These are phyloP conservation scores for Bos javanicus DNA, from an alignment of 2,113 vertebrate species.

Conservation along the genomic window DNA sequence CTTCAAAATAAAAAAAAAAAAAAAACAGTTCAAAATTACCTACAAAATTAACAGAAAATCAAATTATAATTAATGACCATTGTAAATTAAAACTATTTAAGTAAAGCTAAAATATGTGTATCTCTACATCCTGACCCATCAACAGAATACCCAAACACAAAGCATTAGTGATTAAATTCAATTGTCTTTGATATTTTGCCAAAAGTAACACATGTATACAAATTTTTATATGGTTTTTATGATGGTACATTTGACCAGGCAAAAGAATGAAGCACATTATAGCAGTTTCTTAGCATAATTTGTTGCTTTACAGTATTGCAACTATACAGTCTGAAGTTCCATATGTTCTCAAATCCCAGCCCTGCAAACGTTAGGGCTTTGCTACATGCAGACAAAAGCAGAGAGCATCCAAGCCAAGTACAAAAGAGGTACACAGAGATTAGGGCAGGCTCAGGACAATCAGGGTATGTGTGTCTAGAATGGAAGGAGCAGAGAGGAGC, in stretches of 20 bases:
- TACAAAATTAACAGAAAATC: not conserved
- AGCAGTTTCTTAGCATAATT: not conserved
- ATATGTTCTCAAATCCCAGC: not conserved
- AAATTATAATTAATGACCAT: not conserved
- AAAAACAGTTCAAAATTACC: not conserved
- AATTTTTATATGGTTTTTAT: not conserved
- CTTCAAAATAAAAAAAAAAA: not conserved
- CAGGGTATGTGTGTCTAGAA: accelerated
- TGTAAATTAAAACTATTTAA: not conserved
- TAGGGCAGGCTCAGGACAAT: not conserved
- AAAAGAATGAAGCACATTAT: not conserved
- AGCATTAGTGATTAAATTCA: not conserved
- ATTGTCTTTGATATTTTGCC: not conserved
- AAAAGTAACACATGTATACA: not conserved
- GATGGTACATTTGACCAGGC: not conserved
- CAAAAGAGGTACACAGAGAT: not conserved
- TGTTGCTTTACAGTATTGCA: not conserved
- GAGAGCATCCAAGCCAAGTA: accelerated
- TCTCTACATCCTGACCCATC: not conserved
- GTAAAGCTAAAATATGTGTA: not conserved
- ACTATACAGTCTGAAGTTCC: not conserved
- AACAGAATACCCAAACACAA: not conserved
- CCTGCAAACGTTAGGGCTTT: not conserved
- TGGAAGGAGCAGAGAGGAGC: not conserved
- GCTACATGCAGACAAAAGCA: not conserved